These are phyloP conservation scores for Ptilorrhoa leucosticta DNA, from an alignment of 2,113 vertebrate species.

Conservation along the genomic window DNA sequence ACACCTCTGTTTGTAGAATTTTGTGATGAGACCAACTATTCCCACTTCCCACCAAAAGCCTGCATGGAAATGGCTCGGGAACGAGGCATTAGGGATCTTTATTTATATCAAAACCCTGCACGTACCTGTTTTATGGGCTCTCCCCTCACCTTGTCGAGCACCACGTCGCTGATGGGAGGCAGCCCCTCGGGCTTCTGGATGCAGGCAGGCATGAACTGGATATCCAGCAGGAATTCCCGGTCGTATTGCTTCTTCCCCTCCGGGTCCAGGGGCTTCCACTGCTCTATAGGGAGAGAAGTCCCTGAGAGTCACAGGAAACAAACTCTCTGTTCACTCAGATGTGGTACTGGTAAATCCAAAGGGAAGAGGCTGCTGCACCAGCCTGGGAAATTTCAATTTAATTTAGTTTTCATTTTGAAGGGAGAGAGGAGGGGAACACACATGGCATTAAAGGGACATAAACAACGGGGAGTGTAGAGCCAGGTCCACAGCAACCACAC, in stretches of 20 bases:
- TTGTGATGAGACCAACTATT: background rate
- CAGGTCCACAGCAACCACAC: background rate
- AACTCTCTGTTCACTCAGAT: background rate
- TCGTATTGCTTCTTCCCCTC: conserved; percentile 91
- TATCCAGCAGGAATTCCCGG: conserved; percentile 88
- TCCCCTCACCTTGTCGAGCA: conserved; percentile 90
- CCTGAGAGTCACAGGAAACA: background rate
- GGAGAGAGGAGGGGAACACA: background rate
- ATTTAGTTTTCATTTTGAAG: background rate
- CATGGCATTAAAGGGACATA: accelerated
- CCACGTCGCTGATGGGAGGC: conserved; percentile 94
- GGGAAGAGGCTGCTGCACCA: background rate
- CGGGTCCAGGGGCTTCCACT: conserved; percentile 74
- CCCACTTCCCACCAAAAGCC: background rate
- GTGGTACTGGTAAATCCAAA: accelerated
- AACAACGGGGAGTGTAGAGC: accelerated
- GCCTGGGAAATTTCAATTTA: background rate
- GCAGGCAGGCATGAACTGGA: conserved; percentile 94
- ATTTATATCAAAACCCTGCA: accelerated
- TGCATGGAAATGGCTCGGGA: accelerated
- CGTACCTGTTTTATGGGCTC: conserved; percentile 52
- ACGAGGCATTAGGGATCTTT: background rate
- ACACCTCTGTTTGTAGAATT: background rate
- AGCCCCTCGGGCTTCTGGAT: conserved; percentile 92
- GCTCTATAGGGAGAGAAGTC: conserved; percentile 56